Evolutionary conservation across 2,888 invertebrate species (phyloP).

Genomic region (Andrena dorsata): DNA sequence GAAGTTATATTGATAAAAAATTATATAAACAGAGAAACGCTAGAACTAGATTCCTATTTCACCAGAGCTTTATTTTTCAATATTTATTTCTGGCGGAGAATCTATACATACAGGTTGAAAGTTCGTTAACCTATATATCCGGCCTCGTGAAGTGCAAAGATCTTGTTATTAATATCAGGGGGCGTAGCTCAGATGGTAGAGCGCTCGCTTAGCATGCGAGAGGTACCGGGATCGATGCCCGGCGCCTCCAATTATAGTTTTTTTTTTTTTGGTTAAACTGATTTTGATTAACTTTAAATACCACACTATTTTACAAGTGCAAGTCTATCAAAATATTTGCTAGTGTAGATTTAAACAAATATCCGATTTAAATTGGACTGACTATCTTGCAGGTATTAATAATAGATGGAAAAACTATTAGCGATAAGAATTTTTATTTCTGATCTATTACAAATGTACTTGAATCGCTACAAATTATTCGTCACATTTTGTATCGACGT

Average conservation of each 20-base stretch:
- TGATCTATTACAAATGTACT: too few relatives aligned
- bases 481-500: too few relatives aligned
- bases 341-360: neutral
- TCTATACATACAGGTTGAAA: neutral
- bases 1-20: neutral
- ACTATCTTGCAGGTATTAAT: neutral
- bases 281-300: neutral
- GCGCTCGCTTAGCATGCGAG: slow-evolving; percentile 85
- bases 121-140: neutral
- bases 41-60: neutral
- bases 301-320: neutral
- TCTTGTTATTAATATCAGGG: slow-evolving; percentile 59
- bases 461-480: too few relatives aligned
- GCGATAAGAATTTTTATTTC: too few relatives aligned
- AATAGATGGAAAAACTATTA: neutral
- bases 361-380: neutral
- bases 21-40: neutral
- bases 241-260: slow-evolving; percentile 77
- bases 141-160: neutral
- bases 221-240: slow-evolving; percentile 84
- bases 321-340: too few relatives aligned
- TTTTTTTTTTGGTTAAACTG: neutral
- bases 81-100: neutral
- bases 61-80: neutral
- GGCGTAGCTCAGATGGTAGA: slow-evolving; percentile 85